Evolutionary conservation across 2,888 invertebrate genomes (phyloP), one percentile per base, ranked within the genome.

Genomic region (Drosophila neonasuta): DNA sequence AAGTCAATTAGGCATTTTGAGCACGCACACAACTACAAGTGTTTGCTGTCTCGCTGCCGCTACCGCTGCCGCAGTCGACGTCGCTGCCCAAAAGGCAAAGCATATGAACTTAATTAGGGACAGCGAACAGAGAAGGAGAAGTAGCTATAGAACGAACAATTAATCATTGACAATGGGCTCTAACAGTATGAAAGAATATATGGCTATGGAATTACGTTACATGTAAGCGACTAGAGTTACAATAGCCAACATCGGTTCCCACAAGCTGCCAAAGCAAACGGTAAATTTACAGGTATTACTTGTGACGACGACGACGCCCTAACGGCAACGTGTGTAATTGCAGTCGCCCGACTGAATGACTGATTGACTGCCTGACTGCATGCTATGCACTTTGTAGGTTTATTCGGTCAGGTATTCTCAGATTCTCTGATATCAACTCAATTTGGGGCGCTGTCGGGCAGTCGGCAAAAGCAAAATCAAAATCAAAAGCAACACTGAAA

Each of bases 21-120:
- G 86, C 82, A 83, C 87, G 82, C 80, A 87, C 82, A 84, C 84
- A 75, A 77, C 69, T 80, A 86, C 86, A 86, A 83, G 87, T 84
- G 79, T 68, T 69, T 32, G 64, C 60, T 56, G 46, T 41, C 61
- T 11, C 36, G n/a, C 42, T 42, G 52, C 36, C 58, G 9, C 36
- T 6, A 57, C 20, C 44, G 7, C 42, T 36, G 42, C 4, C 41
- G 10, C 59, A 34, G 59, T 34, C 46, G 17, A 46, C 30, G 55
- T 30, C 51, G 13, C 59, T 45, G 34, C 15, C 20, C 15, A 61
- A 69, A 55, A 58, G 52, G 49, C 46, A 54, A 60, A 29, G 64
- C 72, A 65, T 60, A 75, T 74, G 69, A 70, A 77, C 81, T 80
- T 71, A 86, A 80, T 86, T 80, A 80, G 64, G 74, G 66, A 45